phyloP scores from a whole-genome alignment of 2,888 invertebrate genomes.

The Hipparchia semele region DNA sequence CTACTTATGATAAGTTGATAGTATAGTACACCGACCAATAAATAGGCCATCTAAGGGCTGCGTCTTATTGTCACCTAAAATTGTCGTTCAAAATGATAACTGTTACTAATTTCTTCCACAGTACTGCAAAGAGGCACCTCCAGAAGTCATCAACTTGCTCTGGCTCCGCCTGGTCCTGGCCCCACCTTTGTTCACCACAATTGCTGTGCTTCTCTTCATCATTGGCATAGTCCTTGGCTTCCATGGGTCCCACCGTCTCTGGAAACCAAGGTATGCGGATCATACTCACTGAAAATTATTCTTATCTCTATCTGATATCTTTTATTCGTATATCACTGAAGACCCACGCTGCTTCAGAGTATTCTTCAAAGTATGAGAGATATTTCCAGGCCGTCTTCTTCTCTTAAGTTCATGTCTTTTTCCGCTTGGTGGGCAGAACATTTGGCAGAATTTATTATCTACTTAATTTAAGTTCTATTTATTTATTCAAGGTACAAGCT shows the following conservation, averaged over 20 bases:
- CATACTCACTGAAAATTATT: too few relatives aligned
- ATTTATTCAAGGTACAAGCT: slow-evolving; percentile 51
- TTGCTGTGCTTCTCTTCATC: slow-evolving; percentile 70
- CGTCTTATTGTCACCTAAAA: too few relatives aligned
- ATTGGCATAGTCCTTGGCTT: slow-evolving; percentile 72
- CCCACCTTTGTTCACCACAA: slow-evolving; percentile 74
- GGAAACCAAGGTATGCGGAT: slow-evolving; percentile 51
- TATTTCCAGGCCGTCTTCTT: too few relatives aligned
- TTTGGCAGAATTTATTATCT: too few relatives aligned
- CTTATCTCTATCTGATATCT: too few relatives aligned
- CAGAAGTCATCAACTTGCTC: slow-evolving; percentile 66
- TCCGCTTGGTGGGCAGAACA: background rate
- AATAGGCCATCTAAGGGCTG: too few relatives aligned
- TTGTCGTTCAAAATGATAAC: background rate
- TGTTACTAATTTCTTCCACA: slow-evolving; percentile 53
- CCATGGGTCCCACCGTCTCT: slow-evolving; percentile 62
- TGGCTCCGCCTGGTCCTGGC: slow-evolving; percentile 76
- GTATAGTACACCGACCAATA: too few relatives aligned
- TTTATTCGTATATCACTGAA: too few relatives aligned
- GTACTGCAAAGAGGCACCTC: slow-evolving; percentile 69
- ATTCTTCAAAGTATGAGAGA: too few relatives aligned
- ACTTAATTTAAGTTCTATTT: background rate
- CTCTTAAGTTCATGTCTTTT: too few relatives aligned
- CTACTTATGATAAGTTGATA: too few relatives aligned
- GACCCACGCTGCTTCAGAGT: too few relatives aligned